Evolutionary conservation across 2,113 vertebrate species (phyloP).

Genomic region (Argyrosomus japonicus): DNA sequence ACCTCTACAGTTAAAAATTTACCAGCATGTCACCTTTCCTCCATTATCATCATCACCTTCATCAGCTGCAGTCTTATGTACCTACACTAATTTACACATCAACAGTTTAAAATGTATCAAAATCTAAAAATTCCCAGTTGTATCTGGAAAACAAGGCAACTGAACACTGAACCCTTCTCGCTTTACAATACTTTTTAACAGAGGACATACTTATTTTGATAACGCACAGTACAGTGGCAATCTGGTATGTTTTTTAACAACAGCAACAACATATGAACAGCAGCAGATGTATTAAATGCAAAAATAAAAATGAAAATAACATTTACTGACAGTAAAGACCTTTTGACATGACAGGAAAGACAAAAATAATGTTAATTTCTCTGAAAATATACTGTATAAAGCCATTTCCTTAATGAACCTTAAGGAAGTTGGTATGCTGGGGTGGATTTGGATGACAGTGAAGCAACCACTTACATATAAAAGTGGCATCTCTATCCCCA

Average conservation of each 20-base stretch:
- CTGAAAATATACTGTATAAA: conserved; percentile 53
- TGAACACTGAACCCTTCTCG: conserved; percentile 51
- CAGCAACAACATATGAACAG: conserved; percentile 12
- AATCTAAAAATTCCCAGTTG: conserved; percentile 55
- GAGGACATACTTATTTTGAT: conserved; percentile 32
- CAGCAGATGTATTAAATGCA: background rate
- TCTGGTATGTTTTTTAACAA: conserved; percentile 17
- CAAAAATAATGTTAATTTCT: conserved; percentile 12
- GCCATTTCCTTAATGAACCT: conserved; percentile 24
- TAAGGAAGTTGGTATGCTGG: conserved; percentile 16
- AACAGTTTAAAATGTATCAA: conserved; percentile 69
- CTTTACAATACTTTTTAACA: conserved; percentile 59
- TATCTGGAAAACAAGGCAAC: conserved; percentile 56
- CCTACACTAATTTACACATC: conserved; percentile 54
- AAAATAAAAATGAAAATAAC: conserved; percentile 17
- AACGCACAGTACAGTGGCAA: conserved; percentile 47
- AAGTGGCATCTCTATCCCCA: conserved; percentile 1
- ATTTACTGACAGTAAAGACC: conserved; percentile 8
- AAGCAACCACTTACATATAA: conserved; percentile 3
- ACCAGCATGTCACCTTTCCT: conserved; percentile 19
- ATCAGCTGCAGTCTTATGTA: conserved; percentile 6
- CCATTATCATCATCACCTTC: background rate
- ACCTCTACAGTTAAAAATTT: conserved; percentile 52
- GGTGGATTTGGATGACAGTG: conserved; percentile 4
- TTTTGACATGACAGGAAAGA: conserved; percentile 23